Evolutionary conservation across 2,888 invertebrate genomes (phyloP), one percentile per base, ranked within the genome.

Genomic region (Tiliacea aurago): DNA sequence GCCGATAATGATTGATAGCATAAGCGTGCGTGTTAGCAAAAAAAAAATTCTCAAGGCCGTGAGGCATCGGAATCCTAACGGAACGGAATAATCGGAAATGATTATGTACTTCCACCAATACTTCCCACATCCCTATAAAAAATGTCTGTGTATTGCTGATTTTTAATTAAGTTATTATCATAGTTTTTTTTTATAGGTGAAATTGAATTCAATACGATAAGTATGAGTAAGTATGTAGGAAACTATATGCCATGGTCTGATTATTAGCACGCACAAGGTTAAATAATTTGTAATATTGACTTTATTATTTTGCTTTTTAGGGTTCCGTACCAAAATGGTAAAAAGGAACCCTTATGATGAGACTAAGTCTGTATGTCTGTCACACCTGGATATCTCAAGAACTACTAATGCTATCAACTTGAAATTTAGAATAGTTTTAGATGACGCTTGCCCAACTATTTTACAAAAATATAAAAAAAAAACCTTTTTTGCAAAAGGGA

Each of bases 191-290:
- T 59, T 41, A 18, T 13, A 10, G 1, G 28, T 53, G 70, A 72
- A 81, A 81, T 64, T 64, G 6, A 70, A 49, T 43, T 56, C 37
- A 23, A 69, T 49, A 56, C 11, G 9, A 43, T 15, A 13, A 10
- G 9, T 41, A 41, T 28, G 23, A 69, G n/a, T 51, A 20, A 7
- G 6, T 59, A 13, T 33, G 15, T 33, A 63, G 55, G 72, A 59
- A 72, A 72, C 33, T 55, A 33, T 55, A 37, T 37, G 51, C 41
- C 18, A 70, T 64, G 63, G 59, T 73, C 58, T 70, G 53, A 71
- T 76, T 51, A 70, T 23, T 23, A 49, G 7, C 37, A 49, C 15
- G 45, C 1, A 20, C 78, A 66, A 73, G 78, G 73, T 66, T 55
- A 58, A n/a, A 2, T n/a, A 20, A 66, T 63, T 69, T 72, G 51